Evolutionary conservation across 1,140 invertebrate genomes (phyloP).

Genomic region (Drosophila ananassae): DNA sequence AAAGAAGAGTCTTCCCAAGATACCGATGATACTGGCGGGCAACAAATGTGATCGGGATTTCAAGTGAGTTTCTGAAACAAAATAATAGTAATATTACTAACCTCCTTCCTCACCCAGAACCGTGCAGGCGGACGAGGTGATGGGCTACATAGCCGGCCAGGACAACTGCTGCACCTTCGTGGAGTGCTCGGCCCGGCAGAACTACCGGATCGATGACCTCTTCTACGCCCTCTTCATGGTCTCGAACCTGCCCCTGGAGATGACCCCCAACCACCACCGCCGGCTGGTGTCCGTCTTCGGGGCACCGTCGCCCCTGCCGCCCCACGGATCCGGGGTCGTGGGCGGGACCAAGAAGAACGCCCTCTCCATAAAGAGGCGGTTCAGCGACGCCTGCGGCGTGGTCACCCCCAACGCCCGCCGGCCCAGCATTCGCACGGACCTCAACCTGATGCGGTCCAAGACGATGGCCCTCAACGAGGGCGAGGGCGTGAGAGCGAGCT

Average conservation of each 20-base stretch:
- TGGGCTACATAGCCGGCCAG: slow-evolving; percentile 88
- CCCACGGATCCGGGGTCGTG: slow-evolving; percentile 86
- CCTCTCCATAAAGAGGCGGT: slow-evolving; percentile 90
- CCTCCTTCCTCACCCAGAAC: slow-evolving; percentile 85
- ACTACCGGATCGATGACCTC: slow-evolving; percentile 91
- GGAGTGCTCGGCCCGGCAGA: slow-evolving; percentile 92
- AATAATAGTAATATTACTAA: background rate
- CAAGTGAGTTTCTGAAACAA: slow-evolving; percentile 84
- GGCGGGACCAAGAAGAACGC: slow-evolving; percentile 90
- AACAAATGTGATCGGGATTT: slow-evolving; percentile 92
- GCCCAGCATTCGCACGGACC: slow-evolving; percentile 93
- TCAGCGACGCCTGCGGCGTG: slow-evolving; percentile 93
- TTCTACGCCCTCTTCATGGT: slow-evolving; percentile 92
- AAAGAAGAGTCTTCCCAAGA: slow-evolving; percentile 87
- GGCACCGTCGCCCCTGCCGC: slow-evolving; percentile 89
- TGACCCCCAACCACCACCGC: slow-evolving; percentile 94
- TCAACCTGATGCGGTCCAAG: slow-evolving; percentile 93
- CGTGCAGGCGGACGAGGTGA: slow-evolving; percentile 89
- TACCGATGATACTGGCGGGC: slow-evolving; percentile 92
- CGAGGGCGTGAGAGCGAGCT: slow-evolving; percentile 84
- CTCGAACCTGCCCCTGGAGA: slow-evolving; percentile 92
- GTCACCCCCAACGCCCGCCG: slow-evolving; percentile 92
- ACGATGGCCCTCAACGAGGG: slow-evolving; percentile 88
- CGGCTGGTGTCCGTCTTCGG: slow-evolving; percentile 89
- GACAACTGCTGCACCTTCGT: slow-evolving; percentile 91